Base-by-base conservation (phyloP, 2,797 vertebrate species). In the Sebastes iracundus region DNA sequence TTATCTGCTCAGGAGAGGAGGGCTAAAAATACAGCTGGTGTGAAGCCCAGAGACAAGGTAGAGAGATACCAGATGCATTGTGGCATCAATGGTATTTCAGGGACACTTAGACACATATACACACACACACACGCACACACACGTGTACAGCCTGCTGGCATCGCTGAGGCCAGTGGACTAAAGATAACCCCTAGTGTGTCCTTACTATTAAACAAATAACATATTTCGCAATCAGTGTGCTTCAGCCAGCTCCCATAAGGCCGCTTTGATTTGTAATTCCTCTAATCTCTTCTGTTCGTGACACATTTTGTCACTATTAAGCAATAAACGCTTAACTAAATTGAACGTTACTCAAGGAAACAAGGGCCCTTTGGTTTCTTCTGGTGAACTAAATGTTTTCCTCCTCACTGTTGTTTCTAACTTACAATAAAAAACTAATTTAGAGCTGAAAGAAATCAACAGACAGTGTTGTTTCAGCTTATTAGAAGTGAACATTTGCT, bases 1-100 rank as follows among this genome's bases (percentile, higher is more conserved):
- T 92, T 88, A 94, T 94, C 90, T 83, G 79, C 82, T 87, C 79
- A 70, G 75, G 71, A 92, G 77, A 92, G 85, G 79, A 81, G 74
- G n/a, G 84, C 95, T 96, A 96, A 95, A 96, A 96, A 96, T 96
- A 96, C 80, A 83, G 75, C 30, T 65, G 83, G 86, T 89, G 88
- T 88, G 92, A 93, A 88, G 81, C 85, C 85, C 66, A 90, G 82
- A 93, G 92, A 88, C 88, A 92, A 90, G 93, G 87, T 91, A 90
- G 87, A 94, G 79, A 87, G 77, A 94, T 79, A 90, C 88, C 94
- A 94, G 92, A 94, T 84, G 85, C 86, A 82, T 70, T 80, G 78
- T 88, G 87, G 83, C 75, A 88, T 83, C 80, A 65, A 59, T 80
- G 91, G 90, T 72, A 92, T 93, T 92, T 89, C 88, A 92, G 86